Evolutionary conservation across 2,888 invertebrate genomes (phyloP).

Genomic region (Dynastes maya): DNA sequence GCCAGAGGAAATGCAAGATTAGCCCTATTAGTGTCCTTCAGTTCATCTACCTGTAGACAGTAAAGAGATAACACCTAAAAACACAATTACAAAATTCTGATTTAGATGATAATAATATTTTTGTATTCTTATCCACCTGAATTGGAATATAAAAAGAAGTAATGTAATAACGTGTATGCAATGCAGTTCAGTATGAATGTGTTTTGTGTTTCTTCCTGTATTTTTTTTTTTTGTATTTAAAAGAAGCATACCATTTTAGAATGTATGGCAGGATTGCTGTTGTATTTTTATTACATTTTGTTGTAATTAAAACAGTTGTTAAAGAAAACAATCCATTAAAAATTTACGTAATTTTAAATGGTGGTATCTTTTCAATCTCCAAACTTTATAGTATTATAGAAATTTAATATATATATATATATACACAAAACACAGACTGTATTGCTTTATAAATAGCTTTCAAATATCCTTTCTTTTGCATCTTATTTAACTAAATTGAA

Average conservation of each 20-base stretch:
- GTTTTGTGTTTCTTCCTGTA: conserved; percentile 63
- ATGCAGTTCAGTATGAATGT: conserved; percentile 63
- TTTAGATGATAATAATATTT: conserved; percentile 55
- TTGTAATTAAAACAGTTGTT: conserved; percentile 42
- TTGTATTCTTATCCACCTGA: conserved; percentile 54
- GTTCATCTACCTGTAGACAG: conserved; percentile 46
- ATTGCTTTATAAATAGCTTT: conserved; percentile 39
- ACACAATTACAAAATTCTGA: conserved; percentile 51
- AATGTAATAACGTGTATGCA: conserved; percentile 57
- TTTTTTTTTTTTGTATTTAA: conserved; percentile 33
- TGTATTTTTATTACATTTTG: conserved; percentile 40
- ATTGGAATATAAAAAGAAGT: conserved; percentile 51
- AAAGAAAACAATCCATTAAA: conserved; percentile 39
- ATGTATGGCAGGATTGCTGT: conserved; percentile 43
- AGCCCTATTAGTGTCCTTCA: conserved; percentile 62
- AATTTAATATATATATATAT: not conserved
- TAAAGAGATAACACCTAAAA: conserved; percentile 46
- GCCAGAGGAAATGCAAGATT: conserved; percentile 96
- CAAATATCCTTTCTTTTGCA: conserved; percentile 18
- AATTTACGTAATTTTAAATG: conserved; percentile 39
- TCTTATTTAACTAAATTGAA: conserved; percentile 25
- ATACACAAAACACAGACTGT: conserved; percentile 50
- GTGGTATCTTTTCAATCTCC: conserved; percentile 24
- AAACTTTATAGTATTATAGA: conserved; percentile 18
- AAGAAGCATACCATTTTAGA: conserved; percentile 26